These are phyloP conservation scores for Laothoe populi DNA, from an alignment of 2,888 invertebrate species.

Conservation along the genomic window DNA sequence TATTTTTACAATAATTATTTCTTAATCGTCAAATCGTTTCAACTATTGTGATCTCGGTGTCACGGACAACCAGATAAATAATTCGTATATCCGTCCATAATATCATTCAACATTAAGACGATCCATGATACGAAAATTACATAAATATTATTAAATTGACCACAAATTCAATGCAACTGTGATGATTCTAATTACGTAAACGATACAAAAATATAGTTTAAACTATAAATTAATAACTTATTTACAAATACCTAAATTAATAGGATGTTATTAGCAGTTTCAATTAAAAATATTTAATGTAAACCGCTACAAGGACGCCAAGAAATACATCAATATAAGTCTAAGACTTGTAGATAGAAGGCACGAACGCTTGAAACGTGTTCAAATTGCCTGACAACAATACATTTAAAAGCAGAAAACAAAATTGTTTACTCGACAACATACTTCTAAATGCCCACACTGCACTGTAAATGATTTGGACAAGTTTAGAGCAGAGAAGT, in stretches of 20 bases:
- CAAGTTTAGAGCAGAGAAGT: conserved; percentile 36
- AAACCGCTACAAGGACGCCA: not conserved
- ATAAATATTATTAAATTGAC: not conserved
- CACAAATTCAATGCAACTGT: not conserved
- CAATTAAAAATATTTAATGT: too few species aligned
- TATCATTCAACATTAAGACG: conserved; percentile 1
- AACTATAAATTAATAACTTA: conserved; percentile 2
- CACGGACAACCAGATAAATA: conserved; percentile 71
- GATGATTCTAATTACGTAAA: not conserved
- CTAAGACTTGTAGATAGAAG: not conserved
- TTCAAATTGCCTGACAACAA: conserved; percentile 37
- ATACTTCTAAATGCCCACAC: conserved; percentile 37
- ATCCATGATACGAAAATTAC: conserved; percentile 1
- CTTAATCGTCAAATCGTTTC: conserved; percentile 61
- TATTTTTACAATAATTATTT: conserved; percentile 59
- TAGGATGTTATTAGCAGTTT: too few species aligned
- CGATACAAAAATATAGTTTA: not conserved
- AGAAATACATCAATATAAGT: not conserved
- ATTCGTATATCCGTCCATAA: conserved; percentile 23
- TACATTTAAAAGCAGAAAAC: conserved; percentile 26
- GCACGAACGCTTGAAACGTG: conserved; percentile 25
- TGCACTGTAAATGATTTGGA: conserved; percentile 33
- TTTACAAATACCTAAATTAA: not conserved
- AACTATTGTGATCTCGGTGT: conserved; percentile 61
- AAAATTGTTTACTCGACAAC: conserved; percentile 34